A percentile compares a stretch with the other conserved stretches of the same genome.
phyloP scores from a whole-genome alignment of 23 tunicate genomes.

The Halocynthia aurantium region DNA sequence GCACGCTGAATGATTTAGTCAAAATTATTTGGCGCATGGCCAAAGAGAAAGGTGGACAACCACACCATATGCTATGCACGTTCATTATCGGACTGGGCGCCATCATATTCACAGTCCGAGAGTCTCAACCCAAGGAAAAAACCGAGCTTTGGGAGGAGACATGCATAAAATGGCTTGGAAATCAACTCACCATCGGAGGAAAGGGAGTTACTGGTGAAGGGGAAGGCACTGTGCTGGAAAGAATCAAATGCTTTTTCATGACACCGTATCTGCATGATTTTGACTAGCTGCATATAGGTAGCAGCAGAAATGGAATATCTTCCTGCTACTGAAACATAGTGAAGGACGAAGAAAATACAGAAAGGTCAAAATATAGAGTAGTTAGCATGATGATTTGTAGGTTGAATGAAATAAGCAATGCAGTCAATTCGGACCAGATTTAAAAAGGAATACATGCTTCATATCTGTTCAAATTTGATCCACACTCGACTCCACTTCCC shows the following conservation, averaged over 20 bases:
- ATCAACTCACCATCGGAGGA: conserved; percentile 62
- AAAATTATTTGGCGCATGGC: conserved; percentile 51
- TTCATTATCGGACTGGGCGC: conserved; percentile 27
- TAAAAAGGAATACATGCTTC: too few species aligned
- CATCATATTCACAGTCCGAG: background rate
- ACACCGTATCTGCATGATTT: conserved; percentile 77
- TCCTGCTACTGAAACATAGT: too few species aligned
- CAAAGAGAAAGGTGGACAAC: conserved; percentile 39
- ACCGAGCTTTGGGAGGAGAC: conserved; percentile 17
- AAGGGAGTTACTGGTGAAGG: conserved; percentile 58
- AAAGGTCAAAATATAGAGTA: too few species aligned
- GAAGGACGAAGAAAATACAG: too few species aligned
- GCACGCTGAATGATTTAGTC: conserved; percentile 26
- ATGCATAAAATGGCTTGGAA: conserved; percentile 37
- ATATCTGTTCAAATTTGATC: too few species aligned
- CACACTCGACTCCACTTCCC: too few species aligned
- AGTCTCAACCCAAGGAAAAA: background rate
- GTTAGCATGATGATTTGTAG: too few species aligned
- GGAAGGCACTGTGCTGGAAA: conserved; percentile 33
- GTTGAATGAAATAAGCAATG: too few species aligned
- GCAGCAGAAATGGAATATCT: too few species aligned
- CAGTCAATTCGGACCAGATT: too few species aligned
- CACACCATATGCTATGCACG: conserved; percentile 38
- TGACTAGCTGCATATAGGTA: conserved; percentile 17
- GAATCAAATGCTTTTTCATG: conserved; percentile 36